These are phyloP conservation scores for Psammodynastes pulverulentus DNA, from an alignment of 2,113 vertebrate genomes.

Conservation along the genomic window DNA sequence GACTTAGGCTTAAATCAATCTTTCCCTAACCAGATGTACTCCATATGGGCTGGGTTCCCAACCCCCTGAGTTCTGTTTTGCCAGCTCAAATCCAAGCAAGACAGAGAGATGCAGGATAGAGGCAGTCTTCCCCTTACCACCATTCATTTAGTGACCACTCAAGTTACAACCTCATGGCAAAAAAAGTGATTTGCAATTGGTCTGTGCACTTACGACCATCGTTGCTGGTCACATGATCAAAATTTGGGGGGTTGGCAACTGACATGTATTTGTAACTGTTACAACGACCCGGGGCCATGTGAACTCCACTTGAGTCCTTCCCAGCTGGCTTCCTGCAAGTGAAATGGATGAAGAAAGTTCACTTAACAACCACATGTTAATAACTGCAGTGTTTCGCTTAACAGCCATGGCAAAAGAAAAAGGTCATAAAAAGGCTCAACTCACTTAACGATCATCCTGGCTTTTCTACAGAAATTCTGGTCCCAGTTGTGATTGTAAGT, in stretches of 20 bases:
- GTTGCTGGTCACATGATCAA: not conserved
- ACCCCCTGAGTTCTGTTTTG: not conserved
- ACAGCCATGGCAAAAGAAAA: not conserved
- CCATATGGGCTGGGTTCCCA: not conserved
- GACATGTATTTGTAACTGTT: not conserved
- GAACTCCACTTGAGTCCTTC: not conserved
- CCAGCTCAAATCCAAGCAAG: not conserved
- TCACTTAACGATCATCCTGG: not conserved
- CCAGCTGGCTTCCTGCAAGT: not conserved
- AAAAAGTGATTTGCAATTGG: not conserved
- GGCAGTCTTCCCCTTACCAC: not conserved
- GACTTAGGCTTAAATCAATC: not conserved
- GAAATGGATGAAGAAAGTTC: not conserved
- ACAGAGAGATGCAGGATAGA: not conserved
- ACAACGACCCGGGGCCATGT: not conserved
- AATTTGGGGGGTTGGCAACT: not conserved
- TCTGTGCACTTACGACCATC: not conserved
- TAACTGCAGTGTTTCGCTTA: not conserved
- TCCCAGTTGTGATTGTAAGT: not conserved
- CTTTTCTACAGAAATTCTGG: not conserved
- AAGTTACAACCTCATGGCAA: not conserved
- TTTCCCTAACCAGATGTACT: not conserved
- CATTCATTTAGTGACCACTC: not conserved
- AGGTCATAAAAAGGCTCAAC: not conserved
- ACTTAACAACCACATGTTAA: not conserved